Evolutionary conservation across 2,797 vertebrate genomes (phyloP).

Genomic region (Urophycis tenuis): DNA sequence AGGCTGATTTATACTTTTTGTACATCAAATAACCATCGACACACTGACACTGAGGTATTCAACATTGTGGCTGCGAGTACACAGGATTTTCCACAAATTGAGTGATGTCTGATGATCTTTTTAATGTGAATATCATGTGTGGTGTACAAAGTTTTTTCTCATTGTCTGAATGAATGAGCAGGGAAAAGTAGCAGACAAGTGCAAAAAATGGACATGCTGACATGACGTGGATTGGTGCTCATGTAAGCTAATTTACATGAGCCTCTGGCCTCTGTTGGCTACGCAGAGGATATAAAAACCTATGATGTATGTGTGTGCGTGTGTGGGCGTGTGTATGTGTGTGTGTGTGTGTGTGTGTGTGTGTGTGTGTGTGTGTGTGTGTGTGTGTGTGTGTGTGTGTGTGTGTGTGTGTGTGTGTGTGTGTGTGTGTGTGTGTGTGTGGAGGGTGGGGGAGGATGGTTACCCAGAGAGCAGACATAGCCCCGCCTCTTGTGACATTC

Average conservation of each 20-base stretch:
- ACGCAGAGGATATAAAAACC: too few relatives aligned
- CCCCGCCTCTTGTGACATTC: slow-evolving; percentile 54
- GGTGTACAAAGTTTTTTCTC: neutral
- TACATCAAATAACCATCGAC: neutral
- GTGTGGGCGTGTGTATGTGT: too few relatives aligned
- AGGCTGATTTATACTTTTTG: neutral
- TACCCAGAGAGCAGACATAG: slow-evolving; percentile 67
- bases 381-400: neutral
- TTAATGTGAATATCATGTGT: neutral
- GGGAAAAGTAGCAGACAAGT: too few relatives aligned
- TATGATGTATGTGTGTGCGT: too few relatives aligned
- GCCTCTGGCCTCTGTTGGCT: too few relatives aligned
- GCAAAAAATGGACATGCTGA: too few relatives aligned
- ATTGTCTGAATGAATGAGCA: too few relatives aligned
- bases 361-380: too few relatives aligned
- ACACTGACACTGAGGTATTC: too few relatives aligned
- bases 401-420: neutral
- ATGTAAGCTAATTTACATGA: too few relatives aligned
- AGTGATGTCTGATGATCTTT: neutral
- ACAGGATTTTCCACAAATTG: neutral
- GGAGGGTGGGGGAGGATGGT: neutral
- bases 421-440: neutral
- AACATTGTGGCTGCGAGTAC: neutral
- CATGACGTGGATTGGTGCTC: too few relatives aligned
- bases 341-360: neutral